Evolutionary conservation across 2,113 vertebrate species (phyloP).

Genomic region (Ornithorhynchus anatinus): DNA sequence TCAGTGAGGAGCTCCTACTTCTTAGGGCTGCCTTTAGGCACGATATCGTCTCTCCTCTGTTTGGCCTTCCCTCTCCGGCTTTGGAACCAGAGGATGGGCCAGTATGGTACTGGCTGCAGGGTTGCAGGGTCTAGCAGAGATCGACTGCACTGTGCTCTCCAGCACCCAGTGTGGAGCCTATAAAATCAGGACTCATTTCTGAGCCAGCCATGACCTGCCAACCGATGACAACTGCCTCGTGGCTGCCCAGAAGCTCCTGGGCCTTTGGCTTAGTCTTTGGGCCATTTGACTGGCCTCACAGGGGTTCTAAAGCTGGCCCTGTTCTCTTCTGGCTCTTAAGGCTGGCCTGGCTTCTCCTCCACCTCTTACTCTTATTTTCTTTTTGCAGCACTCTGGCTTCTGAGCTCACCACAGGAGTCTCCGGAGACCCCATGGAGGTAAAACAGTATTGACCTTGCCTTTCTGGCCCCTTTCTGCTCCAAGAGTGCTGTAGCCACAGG

Average conservation of each 20-base stretch:
- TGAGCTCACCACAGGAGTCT: constrained; percentile 49
- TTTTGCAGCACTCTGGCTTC: constrained; percentile 58
- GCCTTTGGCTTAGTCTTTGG: background rate
- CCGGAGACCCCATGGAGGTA: constrained; percentile 68
- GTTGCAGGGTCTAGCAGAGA: background rate
- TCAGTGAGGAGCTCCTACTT: no score
- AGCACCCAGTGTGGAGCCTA: background rate
- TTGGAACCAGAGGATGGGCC: background rate
- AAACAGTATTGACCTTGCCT: background rate
- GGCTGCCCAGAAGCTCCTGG: constrained; percentile 27
- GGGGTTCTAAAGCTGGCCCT: background rate
- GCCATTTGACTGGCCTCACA: background rate
- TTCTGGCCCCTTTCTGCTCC: constrained; percentile 16
- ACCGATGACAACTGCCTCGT: no score
- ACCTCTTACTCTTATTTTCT: background rate
- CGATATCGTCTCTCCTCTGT: no score
- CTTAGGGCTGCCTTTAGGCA: no score
- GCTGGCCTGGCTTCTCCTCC: constrained; percentile 42
- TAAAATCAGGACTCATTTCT: background rate
- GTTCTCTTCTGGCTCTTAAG: constrained; percentile 25
- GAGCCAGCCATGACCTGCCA: no score
- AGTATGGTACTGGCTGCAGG: background rate
- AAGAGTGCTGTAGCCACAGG: constrained; percentile 12
- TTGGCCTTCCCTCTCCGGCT: background rate
- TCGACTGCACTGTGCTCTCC: no score